Conservation (phyloP, 2,113 vertebrate species). For the Clinocottus analis region DNA sequence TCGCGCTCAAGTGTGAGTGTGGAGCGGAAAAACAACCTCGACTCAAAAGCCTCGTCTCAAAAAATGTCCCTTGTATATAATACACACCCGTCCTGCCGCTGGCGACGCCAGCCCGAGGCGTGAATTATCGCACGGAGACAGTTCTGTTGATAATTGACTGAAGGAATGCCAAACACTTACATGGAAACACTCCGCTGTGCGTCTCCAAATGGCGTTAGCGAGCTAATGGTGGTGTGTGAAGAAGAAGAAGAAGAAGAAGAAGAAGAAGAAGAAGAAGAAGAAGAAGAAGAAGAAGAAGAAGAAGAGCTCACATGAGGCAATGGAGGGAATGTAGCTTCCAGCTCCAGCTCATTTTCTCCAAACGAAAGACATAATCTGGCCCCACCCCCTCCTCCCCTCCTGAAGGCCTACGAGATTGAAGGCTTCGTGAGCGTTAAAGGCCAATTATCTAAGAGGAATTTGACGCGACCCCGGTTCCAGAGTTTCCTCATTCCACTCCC, state of each 20-base stretch:
- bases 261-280: too few species aligned
- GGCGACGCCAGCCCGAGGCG: slow-evolving; percentile 49
- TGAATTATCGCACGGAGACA: slow-evolving; percentile 69
- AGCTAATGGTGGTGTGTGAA: slow-evolving; percentile 69
- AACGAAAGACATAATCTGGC: slow-evolving; percentile 79
- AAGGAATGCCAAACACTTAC: slow-evolving; percentile 75
- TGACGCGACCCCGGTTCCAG: slow-evolving; percentile 62
- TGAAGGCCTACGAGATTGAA: slow-evolving; percentile 74
- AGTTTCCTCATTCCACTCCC: slow-evolving; percentile 66
- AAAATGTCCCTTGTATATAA: slow-evolving; percentile 55
- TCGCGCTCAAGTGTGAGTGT: slow-evolving; percentile 16
- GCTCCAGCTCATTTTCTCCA: slow-evolving; percentile 77
- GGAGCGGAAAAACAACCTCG: slow-evolving; percentile 19
- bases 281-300: too few species aligned
- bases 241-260: too few species aligned
- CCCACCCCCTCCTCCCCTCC: slow-evolving; percentile 47
- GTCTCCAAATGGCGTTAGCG: slow-evolving; percentile 77
- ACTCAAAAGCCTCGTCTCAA: slow-evolving; percentile 45
- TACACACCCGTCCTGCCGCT: slow-evolving; percentile 42
- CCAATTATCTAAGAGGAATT: slow-evolving; percentile 78
- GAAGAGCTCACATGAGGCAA: slow-evolving; percentile 69
- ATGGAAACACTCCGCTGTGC: slow-evolving; percentile 73
- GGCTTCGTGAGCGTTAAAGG: slow-evolving; percentile 59
- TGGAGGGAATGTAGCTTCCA: slow-evolving; percentile 79
- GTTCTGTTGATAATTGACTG: slow-evolving; percentile 77